Percentiles rank a stretch among this genome's conserved stretches.
phyloP scores from a whole-genome alignment of 2,888 invertebrate genomes.

The Tetragnatha montana region DNA sequence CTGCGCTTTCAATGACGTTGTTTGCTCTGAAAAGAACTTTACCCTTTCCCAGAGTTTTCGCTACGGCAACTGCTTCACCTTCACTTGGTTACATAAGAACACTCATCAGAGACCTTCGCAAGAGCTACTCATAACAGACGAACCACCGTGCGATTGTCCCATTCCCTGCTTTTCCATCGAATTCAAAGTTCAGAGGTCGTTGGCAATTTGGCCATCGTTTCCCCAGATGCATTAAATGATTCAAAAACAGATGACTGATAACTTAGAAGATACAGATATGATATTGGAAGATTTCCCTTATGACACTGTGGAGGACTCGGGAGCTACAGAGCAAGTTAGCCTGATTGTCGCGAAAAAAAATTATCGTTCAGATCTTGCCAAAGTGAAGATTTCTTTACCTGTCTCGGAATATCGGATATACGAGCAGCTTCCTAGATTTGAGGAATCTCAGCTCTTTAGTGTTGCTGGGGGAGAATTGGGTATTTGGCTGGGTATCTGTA shows the following conservation, averaged over 20 bases:
- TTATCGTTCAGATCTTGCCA: not conserved
- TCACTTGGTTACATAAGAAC: conserved; percentile 11
- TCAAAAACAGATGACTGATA: too few relatives aligned
- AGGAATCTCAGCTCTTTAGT: conserved; percentile 37
- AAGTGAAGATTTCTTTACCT: conserved; percentile 31
- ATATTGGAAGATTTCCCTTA: too few relatives aligned
- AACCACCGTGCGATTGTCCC: conserved; percentile 23
- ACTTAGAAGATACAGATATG: too few relatives aligned
- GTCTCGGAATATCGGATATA: not conserved
- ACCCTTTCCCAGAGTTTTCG: not conserved
- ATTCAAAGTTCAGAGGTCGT: not conserved
- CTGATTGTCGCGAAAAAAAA: not conserved
- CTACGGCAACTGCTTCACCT: conserved; percentile 50
- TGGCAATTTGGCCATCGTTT: not conserved
- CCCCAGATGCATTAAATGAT: not conserved
- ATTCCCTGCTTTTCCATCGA: not conserved
- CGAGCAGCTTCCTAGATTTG: conserved; percentile 29
- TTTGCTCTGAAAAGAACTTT: conserved; percentile 18
- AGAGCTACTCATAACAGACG: conserved; percentile 47
- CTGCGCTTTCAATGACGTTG: conserved; percentile 27
- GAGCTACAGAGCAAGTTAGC: too few relatives aligned
- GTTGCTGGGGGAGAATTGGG: conserved; percentile 40
- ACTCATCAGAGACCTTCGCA: conserved; percentile 15
- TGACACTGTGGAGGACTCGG: not conserved
- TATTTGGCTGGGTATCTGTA: conserved; percentile 40